Evolutionary conservation across 2,888 invertebrate genomes (phyloP).

Genomic region (Mesopsocus fuscifrons): DNA sequence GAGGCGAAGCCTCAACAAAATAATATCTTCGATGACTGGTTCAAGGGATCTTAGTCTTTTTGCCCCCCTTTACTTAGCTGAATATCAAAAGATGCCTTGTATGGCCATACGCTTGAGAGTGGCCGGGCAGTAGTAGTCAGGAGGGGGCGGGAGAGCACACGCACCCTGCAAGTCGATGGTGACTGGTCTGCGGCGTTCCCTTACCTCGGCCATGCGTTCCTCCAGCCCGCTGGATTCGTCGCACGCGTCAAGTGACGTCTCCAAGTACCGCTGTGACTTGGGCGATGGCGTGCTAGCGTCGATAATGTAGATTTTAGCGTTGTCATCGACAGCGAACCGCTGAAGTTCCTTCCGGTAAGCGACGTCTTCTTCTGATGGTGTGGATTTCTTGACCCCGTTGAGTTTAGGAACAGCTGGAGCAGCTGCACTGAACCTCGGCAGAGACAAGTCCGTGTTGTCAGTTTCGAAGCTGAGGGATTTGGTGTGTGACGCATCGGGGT

Average conservation of each 20-base stretch:
- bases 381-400: neutral
- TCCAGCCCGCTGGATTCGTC: neutral
- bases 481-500: neutral
- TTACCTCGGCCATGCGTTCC: neutral
- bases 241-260: slow-evolving; percentile 4
- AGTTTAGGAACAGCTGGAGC: neutral
- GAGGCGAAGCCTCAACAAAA: too few species aligned
- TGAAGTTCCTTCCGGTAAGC: neutral
- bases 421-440: slow-evolving; percentile 1
- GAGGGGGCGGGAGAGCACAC: neutral
- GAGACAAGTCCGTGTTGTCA: neutral
- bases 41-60: too few species aligned
- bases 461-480: slow-evolving; percentile 6
- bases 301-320: slow-evolving; percentile 5
- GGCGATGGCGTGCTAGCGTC: slow-evolving; percentile 7
- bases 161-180: slow-evolving; percentile 1
- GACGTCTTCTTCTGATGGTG: neutral
- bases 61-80: too few species aligned
- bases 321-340: neutral
- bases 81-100: slow-evolving; percentile 7
- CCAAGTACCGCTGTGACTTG: neutral
- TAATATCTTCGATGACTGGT: too few species aligned
- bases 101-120: slow-evolving; percentile 1
- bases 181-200: neutral
- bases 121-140: slow-evolving; percentile 3